These are phyloP conservation scores for Folsomia manolachei DNA, from an alignment of 2,888 invertebrate genomes.

Conservation along the genomic window DNA sequence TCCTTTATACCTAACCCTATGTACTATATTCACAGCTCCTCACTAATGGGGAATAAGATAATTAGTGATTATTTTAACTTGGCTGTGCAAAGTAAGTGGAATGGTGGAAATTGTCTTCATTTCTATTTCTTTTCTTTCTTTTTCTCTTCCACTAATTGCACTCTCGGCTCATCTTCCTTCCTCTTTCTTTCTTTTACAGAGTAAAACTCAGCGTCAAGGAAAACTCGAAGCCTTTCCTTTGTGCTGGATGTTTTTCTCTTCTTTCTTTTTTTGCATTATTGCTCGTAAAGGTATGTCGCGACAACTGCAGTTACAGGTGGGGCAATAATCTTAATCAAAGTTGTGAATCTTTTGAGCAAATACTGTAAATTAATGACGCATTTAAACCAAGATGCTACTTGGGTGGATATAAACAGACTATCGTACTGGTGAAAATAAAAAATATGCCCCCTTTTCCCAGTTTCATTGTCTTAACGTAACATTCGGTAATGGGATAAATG, in stretches of 20 bases:
- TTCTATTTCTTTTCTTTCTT: constrained; percentile 22
- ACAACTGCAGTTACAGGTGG: no score
- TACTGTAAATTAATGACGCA: no score
- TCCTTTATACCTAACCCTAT: no score
- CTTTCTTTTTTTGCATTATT: not conserved
- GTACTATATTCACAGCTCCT: not conserved
- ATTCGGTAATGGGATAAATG: no score
- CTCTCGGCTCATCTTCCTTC: constrained; percentile 7
- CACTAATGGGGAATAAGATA: constrained; percentile 37
- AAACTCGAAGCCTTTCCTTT: not conserved
- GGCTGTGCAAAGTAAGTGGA: constrained; percentile 17
- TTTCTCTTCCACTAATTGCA: constrained; percentile 16
- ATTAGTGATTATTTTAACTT: constrained; percentile 41
- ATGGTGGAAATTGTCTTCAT: constrained; percentile 18
- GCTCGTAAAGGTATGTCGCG: no score
- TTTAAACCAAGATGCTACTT: no score
- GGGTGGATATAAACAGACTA: no score
- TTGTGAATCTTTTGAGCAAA: no score
- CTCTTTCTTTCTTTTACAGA: not conserved
- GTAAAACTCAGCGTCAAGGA: not conserved
- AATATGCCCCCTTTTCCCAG: no score
- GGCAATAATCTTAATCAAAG: no score
- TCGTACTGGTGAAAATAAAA: no score
- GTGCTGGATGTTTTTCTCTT: not conserved
- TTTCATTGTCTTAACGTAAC: no score